Conservation (phyloP, 1,140 invertebrate species). For the Nixonia krombeini region DNA sequence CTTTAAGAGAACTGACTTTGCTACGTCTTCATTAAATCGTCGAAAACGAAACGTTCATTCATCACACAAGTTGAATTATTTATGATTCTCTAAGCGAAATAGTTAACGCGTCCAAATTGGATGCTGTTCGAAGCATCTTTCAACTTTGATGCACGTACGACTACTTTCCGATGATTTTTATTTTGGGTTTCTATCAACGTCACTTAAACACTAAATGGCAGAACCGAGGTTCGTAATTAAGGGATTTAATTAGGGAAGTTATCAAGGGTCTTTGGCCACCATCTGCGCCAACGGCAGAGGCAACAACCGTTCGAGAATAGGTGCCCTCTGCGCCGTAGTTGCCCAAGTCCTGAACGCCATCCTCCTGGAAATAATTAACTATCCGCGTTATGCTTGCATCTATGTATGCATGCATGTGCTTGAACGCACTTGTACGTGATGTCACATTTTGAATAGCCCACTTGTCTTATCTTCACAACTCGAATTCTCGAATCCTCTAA, state of each 20-base stretch:
- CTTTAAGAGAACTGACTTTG: neutral
- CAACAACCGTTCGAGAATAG: constrained; percentile 28
- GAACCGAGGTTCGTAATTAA: constrained; percentile 47
- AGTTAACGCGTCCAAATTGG: neutral
- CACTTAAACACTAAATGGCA: constrained; percentile 26
- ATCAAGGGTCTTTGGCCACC: constrained; percentile 45
- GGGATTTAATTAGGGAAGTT: constrained; percentile 59
- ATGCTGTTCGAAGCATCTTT: constrained; percentile 11
- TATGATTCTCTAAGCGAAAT: neutral
- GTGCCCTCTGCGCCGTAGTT: constrained; percentile 27
- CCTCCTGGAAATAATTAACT: constrained; percentile 56
- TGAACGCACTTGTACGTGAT: constrained; percentile 8
- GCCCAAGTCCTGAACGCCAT: constrained; percentile 35
- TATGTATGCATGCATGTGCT: constrained; percentile 39
- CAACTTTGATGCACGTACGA: constrained; percentile 15
- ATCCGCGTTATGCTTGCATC: constrained; percentile 46
- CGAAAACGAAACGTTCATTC: too few relatives aligned
- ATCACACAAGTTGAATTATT: too few relatives aligned
- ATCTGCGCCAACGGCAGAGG: constrained; percentile 32
- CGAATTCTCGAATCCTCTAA: constrained; percentile 7
- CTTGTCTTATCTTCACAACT: constrained; percentile 25
- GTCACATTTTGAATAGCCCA: constrained; percentile 14
- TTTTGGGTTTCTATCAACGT: constrained; percentile 20
- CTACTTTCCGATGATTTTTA: constrained; percentile 17
- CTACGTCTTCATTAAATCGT: too few relatives aligned